Conservation (phyloP, 1,140 invertebrate genomes). For the Aphaenogaster rudis region DNA sequence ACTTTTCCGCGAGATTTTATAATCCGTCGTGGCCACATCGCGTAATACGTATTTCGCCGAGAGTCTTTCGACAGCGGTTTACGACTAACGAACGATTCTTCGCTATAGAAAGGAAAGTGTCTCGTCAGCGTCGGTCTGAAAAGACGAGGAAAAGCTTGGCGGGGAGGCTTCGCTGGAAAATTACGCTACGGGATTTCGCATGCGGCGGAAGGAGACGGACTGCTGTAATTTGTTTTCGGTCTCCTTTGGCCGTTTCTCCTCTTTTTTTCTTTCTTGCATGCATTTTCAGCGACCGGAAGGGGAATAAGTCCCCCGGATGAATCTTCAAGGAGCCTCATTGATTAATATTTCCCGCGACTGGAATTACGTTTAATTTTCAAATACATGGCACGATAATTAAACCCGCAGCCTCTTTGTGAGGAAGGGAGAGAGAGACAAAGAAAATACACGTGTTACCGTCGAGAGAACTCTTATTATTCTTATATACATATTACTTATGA, state of each 20-base stretch:
- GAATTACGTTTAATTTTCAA: slow-evolving; percentile 43
- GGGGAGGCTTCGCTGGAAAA: slow-evolving; percentile 74
- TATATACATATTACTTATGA: neutral
- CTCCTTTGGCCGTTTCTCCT: slow-evolving; percentile 67
- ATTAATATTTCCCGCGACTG: slow-evolving; percentile 49
- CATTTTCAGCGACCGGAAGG: slow-evolving; percentile 32
- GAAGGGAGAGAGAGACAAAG: neutral
- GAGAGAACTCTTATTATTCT: neutral
- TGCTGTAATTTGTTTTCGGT: slow-evolving; percentile 81
- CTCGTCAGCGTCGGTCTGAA: slow-evolving; percentile 77
- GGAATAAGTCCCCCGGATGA: slow-evolving; percentile 25
- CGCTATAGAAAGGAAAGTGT: slow-evolving; percentile 81
- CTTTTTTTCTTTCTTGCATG: slow-evolving; percentile 52
- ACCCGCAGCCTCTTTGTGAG: neutral
- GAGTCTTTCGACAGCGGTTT: slow-evolving; percentile 65
- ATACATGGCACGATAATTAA: slow-evolving; percentile 39
- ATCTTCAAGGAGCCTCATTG: slow-evolving; percentile 54
- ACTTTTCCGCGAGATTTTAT: slow-evolving; percentile 45
- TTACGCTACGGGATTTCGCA: slow-evolving; percentile 67
- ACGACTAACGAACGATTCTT: slow-evolving; percentile 82
- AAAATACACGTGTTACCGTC: neutral
- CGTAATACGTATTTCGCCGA: slow-evolving; percentile 71
- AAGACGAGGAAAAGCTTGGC: slow-evolving; percentile 77
- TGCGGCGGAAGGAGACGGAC: slow-evolving; percentile 50
- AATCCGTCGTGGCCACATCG: slow-evolving; percentile 2